Evolutionary conservation across 2,797 vertebrate species (phyloP).

Genomic region (Sciaenops ocellatus): DNA sequence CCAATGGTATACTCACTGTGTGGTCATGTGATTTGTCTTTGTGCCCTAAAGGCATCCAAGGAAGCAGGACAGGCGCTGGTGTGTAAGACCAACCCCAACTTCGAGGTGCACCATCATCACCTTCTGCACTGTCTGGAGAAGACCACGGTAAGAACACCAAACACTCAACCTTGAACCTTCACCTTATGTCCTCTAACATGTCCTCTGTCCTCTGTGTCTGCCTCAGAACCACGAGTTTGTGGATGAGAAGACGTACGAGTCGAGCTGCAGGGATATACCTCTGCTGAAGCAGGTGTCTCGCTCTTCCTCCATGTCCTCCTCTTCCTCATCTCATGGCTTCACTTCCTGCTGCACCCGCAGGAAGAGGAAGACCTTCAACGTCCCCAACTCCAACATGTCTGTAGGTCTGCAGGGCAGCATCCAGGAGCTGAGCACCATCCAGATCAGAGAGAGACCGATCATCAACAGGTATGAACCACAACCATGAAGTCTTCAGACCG

Average conservation of each 20-base stretch:
- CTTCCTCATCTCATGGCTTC: constrained; percentile 85
- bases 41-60: constrained; percentile 87
- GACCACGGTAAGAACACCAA: constrained; percentile 90
- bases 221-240: constrained; percentile 94
- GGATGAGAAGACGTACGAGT: constrained; percentile 92
- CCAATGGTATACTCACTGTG: constrained; percentile 1
- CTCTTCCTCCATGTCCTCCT: constrained; percentile 90
- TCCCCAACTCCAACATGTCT: constrained; percentile 86
- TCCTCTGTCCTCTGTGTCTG: constrained; percentile 15
- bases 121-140: constrained; percentile 97
- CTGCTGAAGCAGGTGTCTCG: constrained; percentile 88
- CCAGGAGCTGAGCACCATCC: constrained; percentile 96
- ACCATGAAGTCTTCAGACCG: neutral
- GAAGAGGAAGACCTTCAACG: constrained; percentile 90
- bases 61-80: constrained; percentile 93
- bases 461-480: constrained; percentile 88
- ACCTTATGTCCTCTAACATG: neutral
- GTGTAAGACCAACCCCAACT: constrained; percentile 89
- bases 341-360: constrained; percentile 91
- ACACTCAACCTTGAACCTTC: neutral
- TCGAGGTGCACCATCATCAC: constrained; percentile 94
- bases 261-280: constrained; percentile 89
- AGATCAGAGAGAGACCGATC: constrained; percentile 90
- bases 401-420: constrained; percentile 87
- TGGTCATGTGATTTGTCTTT: constrained; percentile 50